These are phyloP conservation scores for Augochlorella aurata DNA, from an alignment of 2,888 invertebrate species.

Conservation along the genomic window DNA sequence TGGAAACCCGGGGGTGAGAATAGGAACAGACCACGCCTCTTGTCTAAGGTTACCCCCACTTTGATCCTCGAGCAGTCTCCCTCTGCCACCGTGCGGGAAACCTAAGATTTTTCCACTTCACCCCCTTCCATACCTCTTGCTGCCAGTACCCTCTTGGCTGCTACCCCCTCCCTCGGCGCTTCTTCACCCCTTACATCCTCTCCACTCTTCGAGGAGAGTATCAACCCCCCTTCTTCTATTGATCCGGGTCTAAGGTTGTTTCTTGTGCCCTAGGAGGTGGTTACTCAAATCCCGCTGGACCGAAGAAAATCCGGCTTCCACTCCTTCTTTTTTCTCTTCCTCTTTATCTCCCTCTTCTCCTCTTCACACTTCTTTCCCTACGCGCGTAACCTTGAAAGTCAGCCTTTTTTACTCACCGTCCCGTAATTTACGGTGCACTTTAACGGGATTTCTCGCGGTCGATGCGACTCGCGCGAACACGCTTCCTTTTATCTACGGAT, in stretches of 20 bases:
- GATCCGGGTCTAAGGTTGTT: constrained; percentile 79
- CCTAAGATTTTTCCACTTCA: constrained; percentile 79
- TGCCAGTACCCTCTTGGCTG: constrained; percentile 60
- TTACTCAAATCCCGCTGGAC: constrained; percentile 55
- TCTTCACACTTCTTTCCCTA: background rate
- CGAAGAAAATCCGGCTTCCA: constrained; percentile 51
- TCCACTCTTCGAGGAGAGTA: constrained; percentile 60
- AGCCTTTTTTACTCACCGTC: constrained; percentile 26
- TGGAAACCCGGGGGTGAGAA: constrained; percentile 71
- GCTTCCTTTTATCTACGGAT: background rate
- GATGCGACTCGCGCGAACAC: background rate
- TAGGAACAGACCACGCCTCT: constrained; percentile 80
- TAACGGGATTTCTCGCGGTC: constrained; percentile 32
- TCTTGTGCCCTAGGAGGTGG: constrained; percentile 72
- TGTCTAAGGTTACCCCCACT: constrained; percentile 80
- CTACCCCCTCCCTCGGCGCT: constrained; percentile 52
- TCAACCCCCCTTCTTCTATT: constrained; percentile 79
- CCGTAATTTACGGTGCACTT: constrained; percentile 44
- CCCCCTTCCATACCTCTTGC: constrained; percentile 62
- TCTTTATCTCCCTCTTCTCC: background rate
- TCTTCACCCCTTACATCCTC: constrained; percentile 46
- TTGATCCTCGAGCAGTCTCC: constrained; percentile 61
- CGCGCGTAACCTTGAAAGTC: constrained; percentile 62
- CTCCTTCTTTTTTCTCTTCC: constrained; percentile 40
- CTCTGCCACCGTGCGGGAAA: constrained; percentile 68